These are phyloP conservation scores for Sebastes cheni DNA, from an alignment of 2,797 vertebrate genomes.

Conservation along the genomic window DNA sequence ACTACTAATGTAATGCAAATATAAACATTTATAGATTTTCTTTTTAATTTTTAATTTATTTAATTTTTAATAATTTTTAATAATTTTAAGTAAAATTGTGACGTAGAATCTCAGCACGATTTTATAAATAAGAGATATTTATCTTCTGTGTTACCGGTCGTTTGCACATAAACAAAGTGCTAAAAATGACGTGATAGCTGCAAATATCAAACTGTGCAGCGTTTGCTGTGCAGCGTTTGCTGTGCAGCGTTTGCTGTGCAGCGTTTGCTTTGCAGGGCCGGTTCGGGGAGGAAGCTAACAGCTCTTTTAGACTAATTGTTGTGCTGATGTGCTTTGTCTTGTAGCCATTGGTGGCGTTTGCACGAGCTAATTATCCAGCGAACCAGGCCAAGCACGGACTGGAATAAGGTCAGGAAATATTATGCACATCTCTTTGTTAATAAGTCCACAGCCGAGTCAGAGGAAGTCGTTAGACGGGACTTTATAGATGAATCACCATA, in stretches of 20 bases:
- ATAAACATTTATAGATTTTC: too few species aligned
- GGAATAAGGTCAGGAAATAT: slow-evolving; percentile 67
- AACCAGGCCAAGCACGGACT: slow-evolving; percentile 64
- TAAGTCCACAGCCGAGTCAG: too few species aligned
- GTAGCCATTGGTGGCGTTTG: slow-evolving; percentile 32
- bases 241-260: background rate
- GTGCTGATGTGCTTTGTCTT: slow-evolving; percentile 56
- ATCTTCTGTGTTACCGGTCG: too few species aligned
- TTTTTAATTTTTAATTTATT: too few species aligned
- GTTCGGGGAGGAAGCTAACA: slow-evolving; percentile 24
- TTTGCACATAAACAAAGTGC: background rate
- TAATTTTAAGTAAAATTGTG: background rate
- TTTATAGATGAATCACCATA: slow-evolving; percentile 16
- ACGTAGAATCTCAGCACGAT: background rate
- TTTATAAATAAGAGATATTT: too few species aligned
- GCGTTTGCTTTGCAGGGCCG: background rate
- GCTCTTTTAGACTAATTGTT: slow-evolving; percentile 65
- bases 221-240: too few species aligned
- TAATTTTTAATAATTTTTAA: too few species aligned
- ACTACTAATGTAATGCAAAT: too few species aligned
- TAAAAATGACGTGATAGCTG: background rate
- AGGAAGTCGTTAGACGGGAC: slow-evolving; percentile 11
- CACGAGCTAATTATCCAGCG: slow-evolving; percentile 66
- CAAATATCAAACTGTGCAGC: background rate
- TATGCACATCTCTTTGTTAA: background rate